Conservation (phyloP, 1,140 invertebrate genomes). For the Zaprionus vittiger region DNA sequence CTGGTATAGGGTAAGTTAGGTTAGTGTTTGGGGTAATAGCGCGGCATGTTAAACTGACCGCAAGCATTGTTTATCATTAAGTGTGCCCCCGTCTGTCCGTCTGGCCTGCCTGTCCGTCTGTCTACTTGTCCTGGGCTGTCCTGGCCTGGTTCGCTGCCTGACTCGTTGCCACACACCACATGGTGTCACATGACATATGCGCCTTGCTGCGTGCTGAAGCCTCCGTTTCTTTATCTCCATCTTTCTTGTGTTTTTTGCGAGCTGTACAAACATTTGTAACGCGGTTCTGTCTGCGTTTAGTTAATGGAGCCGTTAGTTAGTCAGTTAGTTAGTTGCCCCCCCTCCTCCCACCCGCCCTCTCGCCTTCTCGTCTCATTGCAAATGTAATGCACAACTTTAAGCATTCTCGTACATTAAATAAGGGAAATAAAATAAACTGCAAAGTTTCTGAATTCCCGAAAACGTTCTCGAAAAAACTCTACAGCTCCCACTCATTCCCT, state of each 20-base stretch:
- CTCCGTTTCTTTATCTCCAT: slow-evolving; percentile 28
- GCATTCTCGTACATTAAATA: slow-evolving; percentile 67
- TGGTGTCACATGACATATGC: slow-evolving; percentile 78
- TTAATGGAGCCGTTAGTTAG: slow-evolving; percentile 73
- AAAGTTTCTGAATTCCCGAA: slow-evolving; percentile 39
- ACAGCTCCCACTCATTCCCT: not conserved
- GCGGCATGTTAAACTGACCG: slow-evolving; percentile 82
- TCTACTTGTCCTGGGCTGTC: not conserved
- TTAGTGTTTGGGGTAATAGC: slow-evolving; percentile 75
- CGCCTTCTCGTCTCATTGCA: too few relatives aligned
- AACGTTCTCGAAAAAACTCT: not conserved
- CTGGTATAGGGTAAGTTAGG: slow-evolving; percentile 16
- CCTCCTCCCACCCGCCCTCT: slow-evolving; percentile 22
- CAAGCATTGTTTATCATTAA: slow-evolving; percentile 84
- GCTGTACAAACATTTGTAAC: slow-evolving; percentile 61
- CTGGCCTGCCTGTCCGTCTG: not conserved
- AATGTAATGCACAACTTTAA: slow-evolving; percentile 58
- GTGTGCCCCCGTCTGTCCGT: slow-evolving; percentile 41
- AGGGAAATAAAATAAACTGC: slow-evolving; percentile 76
- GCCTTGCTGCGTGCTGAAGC: slow-evolving; percentile 46
- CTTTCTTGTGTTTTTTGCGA: not conserved
- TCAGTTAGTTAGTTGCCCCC: slow-evolving; percentile 26
- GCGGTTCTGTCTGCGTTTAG: slow-evolving; percentile 47
- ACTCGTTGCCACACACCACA: slow-evolving; percentile 64
- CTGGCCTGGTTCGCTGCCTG: slow-evolving; percentile 27